phyloP scores from a whole-genome alignment of 1,140 invertebrate species.

The Theocolax elegans region DNA sequence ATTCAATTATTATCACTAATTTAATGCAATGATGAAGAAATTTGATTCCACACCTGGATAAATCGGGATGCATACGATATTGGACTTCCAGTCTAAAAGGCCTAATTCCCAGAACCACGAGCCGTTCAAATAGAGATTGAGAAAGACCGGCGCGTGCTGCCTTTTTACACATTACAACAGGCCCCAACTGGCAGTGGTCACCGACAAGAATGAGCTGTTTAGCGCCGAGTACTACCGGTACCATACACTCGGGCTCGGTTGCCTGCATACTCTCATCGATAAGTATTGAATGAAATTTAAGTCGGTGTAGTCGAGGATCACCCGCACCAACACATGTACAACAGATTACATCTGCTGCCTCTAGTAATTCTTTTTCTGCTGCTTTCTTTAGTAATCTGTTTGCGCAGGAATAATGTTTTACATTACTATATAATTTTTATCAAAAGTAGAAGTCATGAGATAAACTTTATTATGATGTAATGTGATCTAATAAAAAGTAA shows the following conservation, averaged over 20 bases:
- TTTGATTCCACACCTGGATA: conserved; percentile 70
- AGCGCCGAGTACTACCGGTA: conserved; percentile 97
- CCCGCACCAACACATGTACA: conserved; percentile 99
- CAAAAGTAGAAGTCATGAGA: no score
- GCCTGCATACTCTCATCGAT: conserved; percentile 98
- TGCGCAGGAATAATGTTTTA: no score
- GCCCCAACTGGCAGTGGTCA: conserved; percentile 98
- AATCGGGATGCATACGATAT: conserved; percentile 98
- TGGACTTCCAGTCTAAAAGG: conserved; percentile 97
- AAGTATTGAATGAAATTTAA: conserved; percentile 97
- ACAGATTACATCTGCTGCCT: conserved; percentile 98
- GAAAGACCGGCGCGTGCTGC: conserved; percentile 96
- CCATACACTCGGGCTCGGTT: conserved; percentile 98
- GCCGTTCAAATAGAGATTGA: conserved; percentile 96
- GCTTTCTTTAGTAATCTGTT: conserved; percentile 87
- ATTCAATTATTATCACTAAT: no score
- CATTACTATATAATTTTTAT: no score
- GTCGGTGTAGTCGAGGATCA: conserved; percentile 88
- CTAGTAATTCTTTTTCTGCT: conserved; percentile 91
- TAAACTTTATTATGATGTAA: no score
- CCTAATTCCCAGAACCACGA: conserved; percentile 95
- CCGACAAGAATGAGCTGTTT: conserved; percentile 96
- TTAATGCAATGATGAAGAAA: no score
- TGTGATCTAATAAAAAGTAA: no score
- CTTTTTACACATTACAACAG: conserved; percentile 99